Evolutionary conservation across 2,113 vertebrate genomes (phyloP).

Genomic region (Hyperopisus bebe): DNA sequence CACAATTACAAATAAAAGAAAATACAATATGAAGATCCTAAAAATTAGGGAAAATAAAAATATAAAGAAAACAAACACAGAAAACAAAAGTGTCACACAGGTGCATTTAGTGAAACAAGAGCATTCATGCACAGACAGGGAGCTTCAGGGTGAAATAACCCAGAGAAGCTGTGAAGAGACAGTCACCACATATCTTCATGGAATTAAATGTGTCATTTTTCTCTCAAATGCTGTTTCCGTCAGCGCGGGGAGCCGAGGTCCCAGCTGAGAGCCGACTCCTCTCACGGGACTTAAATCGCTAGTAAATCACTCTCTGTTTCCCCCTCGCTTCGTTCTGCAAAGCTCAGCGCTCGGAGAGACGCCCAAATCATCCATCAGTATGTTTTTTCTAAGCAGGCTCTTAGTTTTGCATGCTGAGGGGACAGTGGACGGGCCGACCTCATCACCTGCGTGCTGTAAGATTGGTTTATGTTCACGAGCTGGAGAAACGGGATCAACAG

Average conservation of each 20-base stretch:
- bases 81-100: background rate
- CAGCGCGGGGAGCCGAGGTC: constrained; percentile 53
- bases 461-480: background rate
- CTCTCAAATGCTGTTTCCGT: constrained; percentile 65
- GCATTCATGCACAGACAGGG: background rate
- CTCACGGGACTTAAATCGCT: constrained; percentile 64
- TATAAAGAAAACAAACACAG: background rate
- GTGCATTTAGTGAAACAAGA: background rate
- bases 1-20: background rate
- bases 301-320: constrained; percentile 70
- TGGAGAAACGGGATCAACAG: background rate
- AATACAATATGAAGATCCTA: background rate
- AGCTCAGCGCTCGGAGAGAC: constrained; percentile 68
- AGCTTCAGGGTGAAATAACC: background rate
- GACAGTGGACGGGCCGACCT: constrained; percentile 40
- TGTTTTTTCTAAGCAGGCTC: background rate
- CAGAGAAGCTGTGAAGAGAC: constrained; percentile 32
- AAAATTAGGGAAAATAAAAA: background rate
- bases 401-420: background rate
- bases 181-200: constrained; percentile 48
- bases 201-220: constrained; percentile 66
- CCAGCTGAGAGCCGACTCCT: constrained; percentile 69
- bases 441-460: constrained; percentile 15
- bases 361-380: constrained; percentile 64
- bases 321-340: constrained; percentile 61